Conservation (phyloP, 92 coral and sea anemone species). For the Porites evermanni region DNA sequence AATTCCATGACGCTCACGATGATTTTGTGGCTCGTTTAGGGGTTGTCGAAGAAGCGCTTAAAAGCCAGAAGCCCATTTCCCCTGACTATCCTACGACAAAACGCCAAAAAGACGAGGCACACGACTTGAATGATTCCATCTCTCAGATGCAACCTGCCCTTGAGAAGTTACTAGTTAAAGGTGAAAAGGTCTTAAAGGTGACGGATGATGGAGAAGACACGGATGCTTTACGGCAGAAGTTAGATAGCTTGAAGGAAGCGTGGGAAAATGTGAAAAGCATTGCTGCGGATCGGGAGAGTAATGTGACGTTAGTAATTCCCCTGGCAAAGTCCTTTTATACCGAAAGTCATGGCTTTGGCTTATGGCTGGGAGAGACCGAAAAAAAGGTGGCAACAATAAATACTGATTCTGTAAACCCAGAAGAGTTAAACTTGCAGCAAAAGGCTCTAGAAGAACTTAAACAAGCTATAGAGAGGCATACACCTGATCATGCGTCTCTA, state of each 20-base stretch:
- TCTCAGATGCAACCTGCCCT: constrained; percentile 88
- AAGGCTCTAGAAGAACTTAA: constrained; percentile 76
- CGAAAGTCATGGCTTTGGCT: constrained; percentile 64
- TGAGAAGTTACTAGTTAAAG: constrained; percentile 81
- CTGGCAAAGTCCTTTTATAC: constrained; percentile 79
- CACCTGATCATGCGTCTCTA: constrained; percentile 73
- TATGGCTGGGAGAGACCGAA: constrained; percentile 88
- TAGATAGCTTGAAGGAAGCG: constrained; percentile 81
- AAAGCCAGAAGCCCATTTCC: constrained; percentile 82
- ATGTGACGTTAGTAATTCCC: constrained; percentile 72
- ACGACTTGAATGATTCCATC: constrained; percentile 72
- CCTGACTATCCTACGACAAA: constrained; percentile 84
- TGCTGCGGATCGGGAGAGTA: constrained; percentile 68
- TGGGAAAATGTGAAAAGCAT: constrained; percentile 82
- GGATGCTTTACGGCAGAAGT: constrained; percentile 71
- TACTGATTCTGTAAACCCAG: constrained; percentile 68
- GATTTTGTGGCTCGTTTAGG: constrained; percentile 84
- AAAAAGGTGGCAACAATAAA: constrained; percentile 67
- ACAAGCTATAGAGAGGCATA: constrained; percentile 84
- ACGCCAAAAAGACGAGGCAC: constrained; percentile 88
- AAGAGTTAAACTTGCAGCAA: constrained; percentile 77
- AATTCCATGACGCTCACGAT: constrained; percentile 90
- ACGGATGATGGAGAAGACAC: constrained; percentile 85
- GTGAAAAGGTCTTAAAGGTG: constrained; percentile 82
- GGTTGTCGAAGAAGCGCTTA: constrained; percentile 81